phyloP scores from a whole-genome alignment of 2,797 vertebrate species.

The Gymnocypris eckloni region DNA sequence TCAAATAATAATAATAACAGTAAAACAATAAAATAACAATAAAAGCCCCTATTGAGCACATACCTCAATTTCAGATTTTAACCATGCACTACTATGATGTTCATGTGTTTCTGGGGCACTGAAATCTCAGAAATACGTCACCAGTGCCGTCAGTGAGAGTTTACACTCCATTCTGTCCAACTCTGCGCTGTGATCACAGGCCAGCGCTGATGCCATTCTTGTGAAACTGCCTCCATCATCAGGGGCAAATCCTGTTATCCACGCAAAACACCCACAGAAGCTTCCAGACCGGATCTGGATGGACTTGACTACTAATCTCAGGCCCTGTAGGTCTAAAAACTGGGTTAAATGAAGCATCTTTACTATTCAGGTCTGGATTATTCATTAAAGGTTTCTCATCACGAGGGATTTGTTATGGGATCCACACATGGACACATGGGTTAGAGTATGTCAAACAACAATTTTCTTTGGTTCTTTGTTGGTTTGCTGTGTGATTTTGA shows the following conservation, averaged over 20 bases:
- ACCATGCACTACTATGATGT: background rate
- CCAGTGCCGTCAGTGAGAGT: constrained; percentile 37
- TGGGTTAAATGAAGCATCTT: constrained; percentile 22
- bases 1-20: too few species aligned
- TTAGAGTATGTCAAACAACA: background rate
- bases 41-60: background rate
- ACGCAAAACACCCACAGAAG: constrained; percentile 45
- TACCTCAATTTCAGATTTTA: background rate
- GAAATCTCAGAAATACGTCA: constrained; percentile 41
- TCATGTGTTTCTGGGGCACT: constrained; percentile 27
- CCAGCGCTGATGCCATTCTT: constrained; percentile 44
- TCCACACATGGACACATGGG: constrained; percentile 2
- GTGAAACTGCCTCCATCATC: constrained; percentile 48
- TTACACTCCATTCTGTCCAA: constrained; percentile 45
- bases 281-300: constrained; percentile 15
- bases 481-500: background rate
- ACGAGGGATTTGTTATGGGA: constrained; percentile 12
- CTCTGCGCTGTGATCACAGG: constrained; percentile 44
- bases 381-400: background rate
- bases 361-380: constrained; percentile 18
- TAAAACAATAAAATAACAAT: too few species aligned
- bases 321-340: constrained; percentile 23
- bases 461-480: background rate
- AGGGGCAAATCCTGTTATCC: constrained; percentile 54
- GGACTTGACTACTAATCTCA: constrained; percentile 17